Percentiles rank a stretch among this genome's conserved stretches.
Evolutionary conservation across 2,888 invertebrate species (phyloP).

Genomic region (Cenopis cana): DNA sequence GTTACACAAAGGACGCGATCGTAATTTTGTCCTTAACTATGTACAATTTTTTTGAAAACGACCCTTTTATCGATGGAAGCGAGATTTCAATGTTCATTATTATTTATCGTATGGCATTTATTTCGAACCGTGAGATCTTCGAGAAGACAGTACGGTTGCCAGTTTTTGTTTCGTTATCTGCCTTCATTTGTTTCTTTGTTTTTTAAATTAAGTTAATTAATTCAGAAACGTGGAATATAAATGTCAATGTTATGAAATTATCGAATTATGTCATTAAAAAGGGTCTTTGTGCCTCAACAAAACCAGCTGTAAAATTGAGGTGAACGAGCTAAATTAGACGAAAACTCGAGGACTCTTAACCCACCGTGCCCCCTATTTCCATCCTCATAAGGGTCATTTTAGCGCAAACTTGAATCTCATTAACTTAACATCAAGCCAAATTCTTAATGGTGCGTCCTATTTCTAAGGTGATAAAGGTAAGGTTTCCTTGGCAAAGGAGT

Average conservation of each 20-base stretch:
- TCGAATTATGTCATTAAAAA: background rate
- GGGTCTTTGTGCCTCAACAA: background rate
- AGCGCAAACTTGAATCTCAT: conserved; percentile 10
- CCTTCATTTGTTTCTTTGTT: background rate
- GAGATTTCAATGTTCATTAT: background rate
- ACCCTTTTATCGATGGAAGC: background rate
- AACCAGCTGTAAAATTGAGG: conserved; percentile 5
- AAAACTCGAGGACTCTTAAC: conserved; percentile 9
- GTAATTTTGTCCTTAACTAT: no score
- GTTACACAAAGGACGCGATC: no score
- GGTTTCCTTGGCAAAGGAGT: background rate
- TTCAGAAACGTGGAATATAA: background rate
- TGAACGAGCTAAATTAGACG: conserved; percentile 10
- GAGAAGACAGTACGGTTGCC: no score
- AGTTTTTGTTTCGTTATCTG: no score
- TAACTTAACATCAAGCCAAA: conserved; percentile 8
- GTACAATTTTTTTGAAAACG: no score
- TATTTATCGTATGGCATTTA: no score
- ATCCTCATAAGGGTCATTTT: conserved; percentile 1
- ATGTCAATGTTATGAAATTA: background rate
- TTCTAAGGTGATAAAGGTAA: conserved; percentile 10
- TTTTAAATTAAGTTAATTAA: background rate
- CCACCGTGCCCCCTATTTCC: conserved; percentile 1
- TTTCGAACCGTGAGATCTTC: no score
- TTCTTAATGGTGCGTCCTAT: conserved; percentile 5